Evolutionary conservation across 2,888 invertebrate species (phyloP).

Genomic region (Congeria kusceri): DNA sequence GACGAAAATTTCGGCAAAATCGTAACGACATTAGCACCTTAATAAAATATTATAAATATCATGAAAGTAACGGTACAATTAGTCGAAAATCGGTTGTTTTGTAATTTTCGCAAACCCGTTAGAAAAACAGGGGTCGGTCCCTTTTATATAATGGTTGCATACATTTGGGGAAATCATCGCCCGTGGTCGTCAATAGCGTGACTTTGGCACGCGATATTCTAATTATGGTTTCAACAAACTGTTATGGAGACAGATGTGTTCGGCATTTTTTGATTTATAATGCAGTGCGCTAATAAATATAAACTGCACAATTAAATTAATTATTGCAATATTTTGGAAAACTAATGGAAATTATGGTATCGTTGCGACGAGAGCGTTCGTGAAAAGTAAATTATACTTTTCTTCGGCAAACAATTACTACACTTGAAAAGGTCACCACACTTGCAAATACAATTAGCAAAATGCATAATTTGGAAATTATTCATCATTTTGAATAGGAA

Average conservation of each 20-base stretch:
- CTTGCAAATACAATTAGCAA: too few species aligned
- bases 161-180: background rate
- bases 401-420: too few species aligned
- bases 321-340: too few species aligned
- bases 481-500: too few species aligned
- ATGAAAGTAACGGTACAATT: conserved; percentile 10
- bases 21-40: background rate
- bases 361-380: too few species aligned
- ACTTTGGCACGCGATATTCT: conserved; percentile 30
- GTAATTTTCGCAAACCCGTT: conserved; percentile 3
- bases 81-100: background rate
- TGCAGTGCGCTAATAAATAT: too few species aligned
- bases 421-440: too few species aligned
- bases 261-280: background rate
- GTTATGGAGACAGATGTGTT: conserved; percentile 17
- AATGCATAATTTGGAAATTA: too few species aligned
- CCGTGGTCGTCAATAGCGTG: conserved; percentile 12
- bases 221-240: conserved; percentile 8
- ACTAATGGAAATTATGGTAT: too few species aligned
- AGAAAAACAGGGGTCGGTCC: conserved; percentile 20
- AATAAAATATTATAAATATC: background rate
- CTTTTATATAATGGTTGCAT: conserved; percentile 32
- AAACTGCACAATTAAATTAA: too few species aligned
- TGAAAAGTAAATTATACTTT: too few species aligned
- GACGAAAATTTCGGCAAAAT: background rate